Evolutionary conservation across 2,888 invertebrate genomes (phyloP).

Genomic region (Tortricodes alternella): DNA sequence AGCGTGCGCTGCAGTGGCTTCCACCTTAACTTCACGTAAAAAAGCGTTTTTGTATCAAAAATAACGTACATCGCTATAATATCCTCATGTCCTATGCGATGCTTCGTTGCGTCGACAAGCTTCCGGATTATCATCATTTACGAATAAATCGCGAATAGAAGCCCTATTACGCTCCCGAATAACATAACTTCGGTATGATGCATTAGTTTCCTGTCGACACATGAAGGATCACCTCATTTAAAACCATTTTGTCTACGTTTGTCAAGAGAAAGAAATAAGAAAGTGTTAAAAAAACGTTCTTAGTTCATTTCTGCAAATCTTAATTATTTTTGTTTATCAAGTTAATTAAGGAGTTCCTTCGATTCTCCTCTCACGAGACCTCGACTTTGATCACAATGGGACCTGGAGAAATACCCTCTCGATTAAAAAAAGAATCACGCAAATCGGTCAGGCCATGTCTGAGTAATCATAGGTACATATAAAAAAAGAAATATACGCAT

Average conservation of each 20-base stretch:
- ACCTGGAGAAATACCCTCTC: no score
- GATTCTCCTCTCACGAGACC: no score
- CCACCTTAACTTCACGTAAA: not conserved
- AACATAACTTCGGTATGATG: constrained; percentile 19
- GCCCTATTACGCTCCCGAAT: constrained; percentile 11
- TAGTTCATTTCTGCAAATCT: no score
- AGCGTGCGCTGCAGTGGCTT: no score
- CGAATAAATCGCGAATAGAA: constrained; percentile 13
- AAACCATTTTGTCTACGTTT: not conserved
- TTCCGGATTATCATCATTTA: constrained; percentile 14
- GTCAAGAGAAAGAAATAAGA: not conserved
- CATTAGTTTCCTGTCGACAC: constrained; percentile 20
- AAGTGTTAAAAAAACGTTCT: no score
- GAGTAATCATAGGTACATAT: no score
- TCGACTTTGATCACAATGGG: no score
- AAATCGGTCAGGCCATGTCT: no score
- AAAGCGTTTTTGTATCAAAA: not conserved
- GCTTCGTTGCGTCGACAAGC: not conserved
- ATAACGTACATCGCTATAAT: not conserved
- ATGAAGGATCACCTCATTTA: constrained; percentile 18
- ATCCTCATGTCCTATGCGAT: not conserved
- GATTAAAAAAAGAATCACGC: no score
- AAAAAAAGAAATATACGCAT: no score
- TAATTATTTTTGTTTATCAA: not conserved
- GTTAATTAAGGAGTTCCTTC: no score